Evolutionary conservation across 2,888 invertebrate genomes (phyloP).

Genomic region (Rapana venosa): DNA sequence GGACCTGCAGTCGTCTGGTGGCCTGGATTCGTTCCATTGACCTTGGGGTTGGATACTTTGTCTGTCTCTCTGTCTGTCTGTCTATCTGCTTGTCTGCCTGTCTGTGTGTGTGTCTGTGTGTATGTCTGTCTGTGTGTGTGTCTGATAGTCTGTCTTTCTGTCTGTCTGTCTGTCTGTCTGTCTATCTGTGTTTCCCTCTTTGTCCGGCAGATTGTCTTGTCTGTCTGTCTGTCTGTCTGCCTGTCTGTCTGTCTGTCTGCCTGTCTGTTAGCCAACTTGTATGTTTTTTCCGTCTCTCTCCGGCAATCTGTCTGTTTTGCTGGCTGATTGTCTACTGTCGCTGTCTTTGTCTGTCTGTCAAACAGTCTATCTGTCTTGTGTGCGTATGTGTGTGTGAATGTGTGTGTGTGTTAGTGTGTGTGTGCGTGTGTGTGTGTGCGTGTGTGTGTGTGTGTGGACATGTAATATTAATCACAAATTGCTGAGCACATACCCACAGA

Average conservation of each 20-base stretch:
- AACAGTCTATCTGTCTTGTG: not conserved
- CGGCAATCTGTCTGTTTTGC: too few species aligned
- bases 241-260: not conserved
- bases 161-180: not conserved
- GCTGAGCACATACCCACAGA: too few species aligned
- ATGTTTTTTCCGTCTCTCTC: not conserved
- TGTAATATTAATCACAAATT: not conserved
- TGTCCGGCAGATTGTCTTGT: not conserved
- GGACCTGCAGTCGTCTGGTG: conserved; percentile 96
- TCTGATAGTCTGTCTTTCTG: not conserved
- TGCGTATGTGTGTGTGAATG: not conserved
- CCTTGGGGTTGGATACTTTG: conserved; percentile 81
- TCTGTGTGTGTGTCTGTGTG: not conserved
- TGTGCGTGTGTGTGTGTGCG: not conserved
- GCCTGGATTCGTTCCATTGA: conserved; percentile 96
- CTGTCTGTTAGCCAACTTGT: not conserved
- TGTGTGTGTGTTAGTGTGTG: not conserved
- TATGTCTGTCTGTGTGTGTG: not conserved
- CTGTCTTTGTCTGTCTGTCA: too few species aligned
- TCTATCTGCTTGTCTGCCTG: not conserved
- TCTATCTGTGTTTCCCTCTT: not conserved
- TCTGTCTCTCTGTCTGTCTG: not conserved
- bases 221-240: not conserved
- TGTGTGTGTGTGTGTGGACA: not conserved
- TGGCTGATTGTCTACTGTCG: not conserved